Base-by-base conservation (phyloP, 2,113 vertebrate species). In the Macquaria ambigua region DNA sequence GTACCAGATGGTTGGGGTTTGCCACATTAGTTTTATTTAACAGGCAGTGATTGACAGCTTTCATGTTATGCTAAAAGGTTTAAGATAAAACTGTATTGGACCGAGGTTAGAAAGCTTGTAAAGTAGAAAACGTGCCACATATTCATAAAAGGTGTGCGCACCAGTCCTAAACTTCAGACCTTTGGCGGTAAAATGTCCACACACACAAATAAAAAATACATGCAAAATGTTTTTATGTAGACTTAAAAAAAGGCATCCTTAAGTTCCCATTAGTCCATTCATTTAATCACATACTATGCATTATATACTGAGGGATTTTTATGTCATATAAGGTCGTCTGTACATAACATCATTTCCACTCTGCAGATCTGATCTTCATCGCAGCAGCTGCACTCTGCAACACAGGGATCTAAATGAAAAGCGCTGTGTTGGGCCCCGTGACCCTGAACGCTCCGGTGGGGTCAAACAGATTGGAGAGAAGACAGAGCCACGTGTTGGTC, bases 391-490 rank as follows among this genome's bases (percentile, higher is more conserved):
- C 20, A 3, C 69, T 52, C n/a, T 14, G 7, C 46, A n/a, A 71
- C 43, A 5, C 10, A 7, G 11, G 12, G 15, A 31, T 74, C 50
- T 77, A 53, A 84, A 74, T 21, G 48, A 53, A 84, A 74, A 16
- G 48, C 74, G 12, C 41, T 25, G 1, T 25, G 75, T 34, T 16
- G 48, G 59, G 48, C 68, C 48, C 21, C 1, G 39, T 77, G 85
- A 87, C 77, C 78, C 75, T 64, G 28, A 83, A 79, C 74, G 58
- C 77, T 62, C 3, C 1, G n/a, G 48, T 61, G n/a, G 48, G 64
- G 79, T 86, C 84, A 83, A 82, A 87, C 12, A 52, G 41, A 76
- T 72, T 14, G 58, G 25, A 50, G 78, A 48, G 52, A 81, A 66
- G 31, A 34, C 31, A 34, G 67, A 48, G 64, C 50, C 85, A 73